These are phyloP conservation scores for Linepithema humile DNA, from an alignment of 1,140 invertebrate species.

Conservation along the genomic window DNA sequence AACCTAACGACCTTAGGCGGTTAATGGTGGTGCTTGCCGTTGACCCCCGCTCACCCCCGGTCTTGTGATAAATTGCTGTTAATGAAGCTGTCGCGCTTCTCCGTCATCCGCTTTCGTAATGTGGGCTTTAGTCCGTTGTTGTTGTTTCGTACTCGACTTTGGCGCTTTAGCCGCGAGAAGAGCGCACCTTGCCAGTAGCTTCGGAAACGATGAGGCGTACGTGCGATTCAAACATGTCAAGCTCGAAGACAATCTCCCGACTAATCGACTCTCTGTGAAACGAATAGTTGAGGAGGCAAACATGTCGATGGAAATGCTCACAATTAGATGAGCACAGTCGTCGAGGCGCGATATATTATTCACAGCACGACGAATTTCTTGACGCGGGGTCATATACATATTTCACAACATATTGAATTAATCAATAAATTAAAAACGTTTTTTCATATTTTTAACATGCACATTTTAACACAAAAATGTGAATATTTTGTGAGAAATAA, in stretches of 20 bases:
- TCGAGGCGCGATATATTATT: not conserved
- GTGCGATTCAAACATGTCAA: not conserved
- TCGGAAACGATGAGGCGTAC: not conserved
- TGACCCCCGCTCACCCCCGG: constrained; percentile 65
- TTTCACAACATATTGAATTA: too few relatives aligned
- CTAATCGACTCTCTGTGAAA: not conserved
- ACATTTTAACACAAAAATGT: too few relatives aligned
- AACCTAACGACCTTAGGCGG: constrained; percentile 82
- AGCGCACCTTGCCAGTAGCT: not conserved
- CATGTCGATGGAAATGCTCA: not conserved
- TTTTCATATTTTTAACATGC: too few relatives aligned
- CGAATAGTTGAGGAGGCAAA: not conserved
- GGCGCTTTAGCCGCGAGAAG: not conserved
- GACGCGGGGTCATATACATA: too few relatives aligned
- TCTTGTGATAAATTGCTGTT: constrained; percentile 82
- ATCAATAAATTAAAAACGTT: too few relatives aligned
- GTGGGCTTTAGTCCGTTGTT: constrained; percentile 14
- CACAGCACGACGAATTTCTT: too few relatives aligned
- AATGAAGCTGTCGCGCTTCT: constrained; percentile 77
- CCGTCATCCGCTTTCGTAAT: constrained; percentile 60
- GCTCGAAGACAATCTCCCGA: not conserved
- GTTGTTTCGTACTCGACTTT: constrained; percentile 1
- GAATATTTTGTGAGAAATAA: too few relatives aligned
- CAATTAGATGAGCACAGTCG: not conserved
- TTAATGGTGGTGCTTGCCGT: constrained; percentile 76